Evolutionary conservation across 2,113 vertebrate species (phyloP), one percentile per base, ranked within the genome.

Genomic region (Dinomys branickii): DNA sequence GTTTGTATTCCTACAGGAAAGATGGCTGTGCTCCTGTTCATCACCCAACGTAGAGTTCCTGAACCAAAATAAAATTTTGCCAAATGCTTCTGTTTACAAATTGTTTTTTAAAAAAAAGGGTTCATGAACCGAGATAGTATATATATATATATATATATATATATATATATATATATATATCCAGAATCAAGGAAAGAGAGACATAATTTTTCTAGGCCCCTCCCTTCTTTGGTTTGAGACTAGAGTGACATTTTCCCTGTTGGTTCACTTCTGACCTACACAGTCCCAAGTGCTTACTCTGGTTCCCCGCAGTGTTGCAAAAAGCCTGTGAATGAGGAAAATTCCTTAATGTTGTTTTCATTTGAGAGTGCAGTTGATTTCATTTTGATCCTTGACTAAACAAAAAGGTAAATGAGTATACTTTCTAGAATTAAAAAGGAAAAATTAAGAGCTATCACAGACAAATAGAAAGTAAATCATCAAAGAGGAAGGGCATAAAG

Each of bases 371-470:
- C 11, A 4, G 22, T 80, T 84, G 38, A n/a, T 93, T 91, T 92
- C 59, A 81, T 90, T 93, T 95, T 90, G 75, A 50, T 3, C 0
- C 22, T 54, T 73, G 17, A 47, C 54, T 56, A 35, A 84, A 85
- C 1, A 58, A n/a, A 83, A 83, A 19, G 41, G 73, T 93, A 93
- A 67, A 10, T 1, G 58, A 71, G 83, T 71, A 13, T 24, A 20
- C 19, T 47, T 92, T 69, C 80, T n/a, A 92, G 85, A 89, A 10
- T n/a, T 83, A n/a, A 96, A 87, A 89, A 85, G 80, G 26, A 69
- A 77, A 96, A 94, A 47, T 11, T 52, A 47, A 63, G 28, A 61
- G 3, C 20, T 26, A 80, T 73, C 41, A 52, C 24, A 85, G 52
- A 81, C 77, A 67, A 38, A 90, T n/a, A 75, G 26, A 78, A 82